phyloP scores from a whole-genome alignment of 2,113 vertebrate species.

The Rhadina sibilatrix region DNA sequence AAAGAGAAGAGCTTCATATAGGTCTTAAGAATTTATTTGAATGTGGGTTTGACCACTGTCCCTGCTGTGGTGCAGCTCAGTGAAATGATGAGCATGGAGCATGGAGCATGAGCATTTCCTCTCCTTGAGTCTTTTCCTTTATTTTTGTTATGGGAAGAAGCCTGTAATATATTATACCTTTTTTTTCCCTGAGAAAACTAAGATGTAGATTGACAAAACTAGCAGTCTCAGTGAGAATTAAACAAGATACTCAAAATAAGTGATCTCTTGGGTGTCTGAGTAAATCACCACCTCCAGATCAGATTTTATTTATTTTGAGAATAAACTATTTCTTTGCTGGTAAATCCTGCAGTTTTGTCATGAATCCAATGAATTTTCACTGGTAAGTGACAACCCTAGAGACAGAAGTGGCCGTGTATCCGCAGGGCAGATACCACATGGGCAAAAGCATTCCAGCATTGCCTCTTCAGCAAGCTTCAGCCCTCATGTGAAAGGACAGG shows the following conservation, averaged over 20 bases:
- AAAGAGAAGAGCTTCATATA: background rate
- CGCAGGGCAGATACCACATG: conserved; percentile 28
- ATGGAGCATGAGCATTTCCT: too few relatives aligned
- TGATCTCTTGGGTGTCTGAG: conserved; percentile 51
- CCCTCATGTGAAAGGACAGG: conserved; percentile 32
- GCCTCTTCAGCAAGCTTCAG: conserved; percentile 53
- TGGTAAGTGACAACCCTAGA: conserved; percentile 8
- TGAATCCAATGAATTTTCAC: conserved; percentile 40
- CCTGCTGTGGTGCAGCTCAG: background rate
- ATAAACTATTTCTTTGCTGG: conserved; percentile 52
- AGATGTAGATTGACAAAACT: conserved; percentile 32
- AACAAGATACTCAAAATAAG: conserved; percentile 8
- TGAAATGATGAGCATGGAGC: background rate
- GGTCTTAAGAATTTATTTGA: background rate
- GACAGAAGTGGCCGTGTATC: background rate
- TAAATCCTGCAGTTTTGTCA: conserved; percentile 46
- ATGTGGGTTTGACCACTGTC: background rate
- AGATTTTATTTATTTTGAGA: conserved; percentile 64
- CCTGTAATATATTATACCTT: background rate
- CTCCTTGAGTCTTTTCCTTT: background rate
- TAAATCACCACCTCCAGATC: conserved; percentile 56
- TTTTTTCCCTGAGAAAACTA: background rate
- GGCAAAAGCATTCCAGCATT: conserved; percentile 35
- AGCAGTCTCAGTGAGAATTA: conserved; percentile 52
- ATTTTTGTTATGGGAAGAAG: background rate